phyloP scores from a whole-genome alignment of 2,113 vertebrate species.

The Tenrec ecaudatus region DNA sequence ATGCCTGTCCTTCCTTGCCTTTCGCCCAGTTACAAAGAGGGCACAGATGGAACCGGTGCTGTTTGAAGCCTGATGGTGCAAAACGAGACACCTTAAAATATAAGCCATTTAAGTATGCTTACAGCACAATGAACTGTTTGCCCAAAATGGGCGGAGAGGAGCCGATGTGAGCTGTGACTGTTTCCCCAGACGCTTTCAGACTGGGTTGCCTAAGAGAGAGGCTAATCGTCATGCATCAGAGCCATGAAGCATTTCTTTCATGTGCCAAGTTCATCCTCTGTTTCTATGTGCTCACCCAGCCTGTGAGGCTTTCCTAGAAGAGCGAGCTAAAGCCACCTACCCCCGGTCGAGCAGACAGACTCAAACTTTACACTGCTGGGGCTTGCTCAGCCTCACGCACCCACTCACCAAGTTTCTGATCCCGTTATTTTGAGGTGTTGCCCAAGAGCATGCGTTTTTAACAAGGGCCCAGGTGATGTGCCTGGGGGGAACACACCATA shows the following conservation, averaged over 20 bases:
- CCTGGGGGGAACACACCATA: too few species aligned
- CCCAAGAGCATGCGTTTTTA: too few species aligned
- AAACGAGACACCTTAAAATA: constrained; percentile 10
- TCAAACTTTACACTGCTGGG: too few species aligned
- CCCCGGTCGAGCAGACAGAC: too few species aligned
- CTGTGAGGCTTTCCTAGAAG: too few species aligned
- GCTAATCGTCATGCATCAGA: neutral
- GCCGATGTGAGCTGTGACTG: neutral
- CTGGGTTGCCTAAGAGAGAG: neutral
- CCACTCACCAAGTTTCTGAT: too few species aligned
- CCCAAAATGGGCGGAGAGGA: neutral
- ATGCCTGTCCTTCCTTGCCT: neutral
- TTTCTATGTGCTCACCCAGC: neutral
- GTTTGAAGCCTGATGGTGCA: neutral
- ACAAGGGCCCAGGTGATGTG: too few species aligned
- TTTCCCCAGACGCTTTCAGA: neutral
- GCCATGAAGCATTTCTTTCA: neutral
- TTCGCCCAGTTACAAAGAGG: neutral
- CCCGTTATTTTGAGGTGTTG: too few species aligned
- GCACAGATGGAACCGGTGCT: neutral
- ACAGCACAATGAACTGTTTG: neutral
- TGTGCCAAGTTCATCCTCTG: neutral
- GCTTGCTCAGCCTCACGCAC: too few species aligned
- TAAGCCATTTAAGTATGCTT: neutral
- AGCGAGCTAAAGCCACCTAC: too few species aligned